phyloP scores from a whole-genome alignment of 2,888 invertebrate genomes.

The Ophraella communa region DNA sequence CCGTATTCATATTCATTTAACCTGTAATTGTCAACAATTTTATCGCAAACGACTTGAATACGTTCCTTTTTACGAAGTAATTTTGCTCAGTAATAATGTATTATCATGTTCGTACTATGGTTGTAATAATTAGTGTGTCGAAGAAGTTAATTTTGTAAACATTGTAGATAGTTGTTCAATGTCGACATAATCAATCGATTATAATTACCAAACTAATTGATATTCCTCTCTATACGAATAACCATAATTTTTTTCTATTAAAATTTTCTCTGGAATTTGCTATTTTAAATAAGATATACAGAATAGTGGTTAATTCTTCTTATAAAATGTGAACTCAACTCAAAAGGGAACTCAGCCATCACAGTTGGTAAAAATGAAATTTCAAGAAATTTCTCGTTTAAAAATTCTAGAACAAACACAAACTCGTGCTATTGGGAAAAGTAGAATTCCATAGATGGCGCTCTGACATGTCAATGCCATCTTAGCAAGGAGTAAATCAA shows the following conservation, averaged over 20 bases:
- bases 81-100: background rate
- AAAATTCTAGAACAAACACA: no score
- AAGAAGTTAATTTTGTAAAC: background rate
- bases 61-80: background rate
- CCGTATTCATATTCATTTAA: background rate
- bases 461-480: no score
- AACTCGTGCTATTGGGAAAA: no score
- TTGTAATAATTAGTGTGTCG: background rate
- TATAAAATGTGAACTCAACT: no score
- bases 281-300: no score
- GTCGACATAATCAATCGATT: background rate
- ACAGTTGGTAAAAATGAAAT: no score
- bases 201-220: background rate
- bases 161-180: background rate
- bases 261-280: background rate
- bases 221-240: background rate
- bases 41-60: background rate
- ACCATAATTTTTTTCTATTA: background rate
- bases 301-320: no score
- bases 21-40: background rate
- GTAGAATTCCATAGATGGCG: no score
- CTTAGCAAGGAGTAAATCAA: no score
- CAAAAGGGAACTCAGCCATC: no score
- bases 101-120: background rate
- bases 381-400: no score